Evolutionary conservation across 2,888 invertebrate species (phyloP), one percentile per base, ranked within the genome.

Genomic region (Ormyrus labotus): DNA sequence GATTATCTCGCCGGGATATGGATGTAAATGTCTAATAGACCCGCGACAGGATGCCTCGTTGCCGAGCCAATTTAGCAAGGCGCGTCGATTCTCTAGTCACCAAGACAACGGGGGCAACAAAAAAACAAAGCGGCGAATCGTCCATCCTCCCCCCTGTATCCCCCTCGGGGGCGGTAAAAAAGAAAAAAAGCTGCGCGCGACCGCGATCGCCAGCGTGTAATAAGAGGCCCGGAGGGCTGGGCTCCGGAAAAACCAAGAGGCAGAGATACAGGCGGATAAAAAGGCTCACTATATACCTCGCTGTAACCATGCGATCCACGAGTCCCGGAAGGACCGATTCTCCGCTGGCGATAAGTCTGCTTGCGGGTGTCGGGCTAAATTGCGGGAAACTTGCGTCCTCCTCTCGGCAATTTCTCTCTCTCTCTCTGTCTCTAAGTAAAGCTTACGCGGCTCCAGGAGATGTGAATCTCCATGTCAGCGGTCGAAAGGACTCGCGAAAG

Each of bases 241-340:
- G 34, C 34, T 34, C 34, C 34, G 34, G 34, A 34, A 34, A 34
- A 34, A 34, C 34, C 34, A 34, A 34, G 53, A 11, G 55, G 34
- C n/a, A 45, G 45, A 45, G 53, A 34, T 34, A 34, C 34, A 34
- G 34, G 34, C 34, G 34, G 34, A 55, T 11, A 51, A 67, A 67
- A 63, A 51, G 65, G 45, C 50, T 11, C 34, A 34, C 34, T 53
- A 10, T 69, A 13, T 81, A 81, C 80, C 80, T 81, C 76, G 68
- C 63, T 77, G 68, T 77, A 72, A 76, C 53, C 80, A 81, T 81
- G 76, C 76, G 80, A 81, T 77, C 76, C 76, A 72, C 13, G 48
- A 77, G 80, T 77, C 80, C 80, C 57, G 76, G 50, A 48, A 76
- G 80, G 80, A 72, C 80, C 61, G 76, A 80, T 69, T 67, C 58